Percentiles rank a stretch among this genome's conserved stretches.
Conservation (phyloP, 1,140 invertebrate genomes). For the Gryon sp. region DNA sequence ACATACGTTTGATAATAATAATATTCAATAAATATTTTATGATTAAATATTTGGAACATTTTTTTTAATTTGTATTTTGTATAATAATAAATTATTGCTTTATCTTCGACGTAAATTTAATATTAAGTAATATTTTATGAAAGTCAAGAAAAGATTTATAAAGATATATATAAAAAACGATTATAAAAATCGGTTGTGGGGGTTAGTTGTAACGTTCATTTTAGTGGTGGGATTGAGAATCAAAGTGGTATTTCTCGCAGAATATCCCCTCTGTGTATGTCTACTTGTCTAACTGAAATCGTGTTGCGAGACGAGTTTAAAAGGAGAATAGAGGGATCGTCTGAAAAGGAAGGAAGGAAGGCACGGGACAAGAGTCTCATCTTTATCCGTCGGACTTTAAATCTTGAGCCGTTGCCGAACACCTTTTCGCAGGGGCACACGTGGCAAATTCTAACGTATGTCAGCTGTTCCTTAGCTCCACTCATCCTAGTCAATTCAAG, state of each 20-base stretch:
- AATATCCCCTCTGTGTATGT: slow-evolving; percentile 39
- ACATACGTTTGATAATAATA: too few species aligned
- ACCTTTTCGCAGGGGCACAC: slow-evolving; percentile 69
- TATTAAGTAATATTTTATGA: too few species aligned
- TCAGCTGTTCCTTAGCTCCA: slow-evolving; percentile 73
- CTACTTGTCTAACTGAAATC: slow-evolving; percentile 63
- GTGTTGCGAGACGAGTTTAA: slow-evolving; percentile 57
- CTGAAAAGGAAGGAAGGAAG: slow-evolving; percentile 71
- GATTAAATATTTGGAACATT: too few species aligned
- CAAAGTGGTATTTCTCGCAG: slow-evolving; percentile 38
- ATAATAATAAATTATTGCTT: too few species aligned
- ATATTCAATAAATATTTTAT: too few species aligned
- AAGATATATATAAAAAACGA: not conserved
- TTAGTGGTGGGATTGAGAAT: slow-evolving; percentile 27
- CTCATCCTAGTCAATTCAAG: slow-evolving; percentile 54
- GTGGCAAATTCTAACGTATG: slow-evolving; percentile 72
- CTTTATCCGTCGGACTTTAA: slow-evolving; percentile 69
- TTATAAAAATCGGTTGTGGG: slow-evolving; percentile 13
- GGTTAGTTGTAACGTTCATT: slow-evolving; percentile 39
- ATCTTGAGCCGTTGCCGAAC: slow-evolving; percentile 72
- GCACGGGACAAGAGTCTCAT: slow-evolving; percentile 74
- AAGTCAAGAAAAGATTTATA: not conserved
- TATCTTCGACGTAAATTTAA: too few species aligned
- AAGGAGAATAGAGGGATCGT: slow-evolving; percentile 67
- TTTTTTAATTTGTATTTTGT: too few species aligned